These are phyloP conservation scores for Platorchestia sp. DNA, from an alignment of 1,140 invertebrate species.

Conservation along the genomic window DNA sequence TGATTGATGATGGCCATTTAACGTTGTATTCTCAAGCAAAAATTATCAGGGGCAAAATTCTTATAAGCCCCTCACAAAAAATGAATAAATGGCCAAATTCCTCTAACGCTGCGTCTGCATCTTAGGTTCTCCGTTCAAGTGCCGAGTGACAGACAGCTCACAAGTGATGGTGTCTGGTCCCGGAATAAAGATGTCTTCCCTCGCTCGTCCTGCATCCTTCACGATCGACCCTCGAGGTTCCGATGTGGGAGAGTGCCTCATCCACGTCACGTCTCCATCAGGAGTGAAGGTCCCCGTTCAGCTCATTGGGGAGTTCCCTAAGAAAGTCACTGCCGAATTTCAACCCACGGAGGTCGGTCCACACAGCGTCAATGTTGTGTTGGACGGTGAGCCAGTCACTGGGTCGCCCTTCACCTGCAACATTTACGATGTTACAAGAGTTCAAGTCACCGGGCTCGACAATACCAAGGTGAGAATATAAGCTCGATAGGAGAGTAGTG, in stretches of 20 bases:
- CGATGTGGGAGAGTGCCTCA: slow-evolving; percentile 74
- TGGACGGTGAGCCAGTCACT: slow-evolving; percentile 86
- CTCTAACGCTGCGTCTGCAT: background rate
- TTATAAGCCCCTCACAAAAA: no score
- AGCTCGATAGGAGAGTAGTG: background rate
- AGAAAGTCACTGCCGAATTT: slow-evolving; percentile 82
- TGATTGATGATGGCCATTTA: background rate
- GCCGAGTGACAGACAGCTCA: slow-evolving; percentile 78
- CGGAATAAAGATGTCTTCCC: slow-evolving; percentile 77
- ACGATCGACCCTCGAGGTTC: slow-evolving; percentile 76
- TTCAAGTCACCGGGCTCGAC: slow-evolving; percentile 83
- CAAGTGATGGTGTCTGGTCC: slow-evolving; percentile 76
- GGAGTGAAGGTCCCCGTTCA: slow-evolving; percentile 81
- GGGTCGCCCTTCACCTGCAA: slow-evolving; percentile 95
- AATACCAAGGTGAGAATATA: slow-evolving; percentile 72
- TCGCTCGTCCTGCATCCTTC: slow-evolving; percentile 76
- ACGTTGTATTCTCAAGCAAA: background rate
- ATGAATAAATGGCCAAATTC: no score
- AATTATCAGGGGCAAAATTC: background rate
- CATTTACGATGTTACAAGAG: slow-evolving; percentile 90
- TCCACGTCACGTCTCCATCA: slow-evolving; percentile 83
- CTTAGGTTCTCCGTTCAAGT: slow-evolving; percentile 88
- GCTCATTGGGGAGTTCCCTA: slow-evolving; percentile 75
- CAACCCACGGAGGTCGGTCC: slow-evolving; percentile 86
- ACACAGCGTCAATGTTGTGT: slow-evolving; percentile 84